phyloP scores from a whole-genome alignment of 2,113 vertebrate species.

The mouse (Mus musculus) region GRCm39 chr9:43581501-43582000 shows the following conservation, averaged over 20 bases:
- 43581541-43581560: too few relatives aligned
- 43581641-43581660: too few relatives aligned
- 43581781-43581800: not conserved
- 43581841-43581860: not conserved
- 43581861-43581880: not conserved
- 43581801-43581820: not conserved
- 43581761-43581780: not conserved
- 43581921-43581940: not conserved
- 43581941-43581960: not conserved
- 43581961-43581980: not conserved
- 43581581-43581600: too few relatives aligned
- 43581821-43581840: not conserved
- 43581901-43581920: not conserved
- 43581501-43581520: too few relatives aligned
- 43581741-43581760: not conserved
- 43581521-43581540: too few relatives aligned
- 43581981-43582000: not conserved
- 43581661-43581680: not conserved
- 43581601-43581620: too few relatives aligned
- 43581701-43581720: not conserved
- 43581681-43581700: not conserved
- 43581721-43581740: not conserved
- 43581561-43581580: too few relatives aligned
- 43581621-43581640: too few relatives aligned
- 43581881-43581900: not conserved